A percentile compares a stretch with the other conserved stretches of the same genome.
Conservation (phyloP, 2,797 vertebrate species). For the Jordanella pulchra region DNA sequence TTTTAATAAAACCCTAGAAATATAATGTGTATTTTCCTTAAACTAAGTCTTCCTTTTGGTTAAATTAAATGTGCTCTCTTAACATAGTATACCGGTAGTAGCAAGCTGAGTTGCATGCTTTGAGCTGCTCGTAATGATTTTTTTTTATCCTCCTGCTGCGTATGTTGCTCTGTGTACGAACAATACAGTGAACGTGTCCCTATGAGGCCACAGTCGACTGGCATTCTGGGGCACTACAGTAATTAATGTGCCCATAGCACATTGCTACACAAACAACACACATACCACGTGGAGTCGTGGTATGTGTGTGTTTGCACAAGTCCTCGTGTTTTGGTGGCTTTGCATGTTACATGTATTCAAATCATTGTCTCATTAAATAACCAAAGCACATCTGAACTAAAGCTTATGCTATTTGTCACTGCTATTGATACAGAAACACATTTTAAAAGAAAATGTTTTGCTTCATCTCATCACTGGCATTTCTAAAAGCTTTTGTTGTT, state of each 20-base stretch:
- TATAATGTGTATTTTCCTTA: not conserved
- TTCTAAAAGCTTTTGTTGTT: constrained; percentile 11
- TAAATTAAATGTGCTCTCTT: not conserved
- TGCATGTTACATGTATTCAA: not conserved
- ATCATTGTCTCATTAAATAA: not conserved
- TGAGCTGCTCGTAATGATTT: constrained; percentile 18
- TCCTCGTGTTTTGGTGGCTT: constrained; percentile 10
- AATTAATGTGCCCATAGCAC: constrained; percentile 56
- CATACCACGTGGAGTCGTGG: not conserved
- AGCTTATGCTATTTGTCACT: not conserved
- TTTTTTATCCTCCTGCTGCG: constrained; percentile 11
- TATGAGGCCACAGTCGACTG: constrained; percentile 50
- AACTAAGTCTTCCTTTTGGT: not conserved
- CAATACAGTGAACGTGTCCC: constrained; percentile 47
- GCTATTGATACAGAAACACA: not conserved
- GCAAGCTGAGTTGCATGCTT: constrained; percentile 7
- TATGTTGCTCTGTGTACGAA: constrained; percentile 28
- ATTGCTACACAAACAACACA: constrained; percentile 43
- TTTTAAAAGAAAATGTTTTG: not conserved
- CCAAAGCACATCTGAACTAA: not conserved
- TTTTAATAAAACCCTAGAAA: not conserved
- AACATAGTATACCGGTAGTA: not conserved
- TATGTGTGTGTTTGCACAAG: constrained; percentile 10
- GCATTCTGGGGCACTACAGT: constrained; percentile 59
- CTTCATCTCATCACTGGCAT: not conserved